A percentile compares a stretch with the other conserved stretches of the same genome.
Conservation (phyloP, 2,888 invertebrate species). For the Lycia hirtaria region DNA sequence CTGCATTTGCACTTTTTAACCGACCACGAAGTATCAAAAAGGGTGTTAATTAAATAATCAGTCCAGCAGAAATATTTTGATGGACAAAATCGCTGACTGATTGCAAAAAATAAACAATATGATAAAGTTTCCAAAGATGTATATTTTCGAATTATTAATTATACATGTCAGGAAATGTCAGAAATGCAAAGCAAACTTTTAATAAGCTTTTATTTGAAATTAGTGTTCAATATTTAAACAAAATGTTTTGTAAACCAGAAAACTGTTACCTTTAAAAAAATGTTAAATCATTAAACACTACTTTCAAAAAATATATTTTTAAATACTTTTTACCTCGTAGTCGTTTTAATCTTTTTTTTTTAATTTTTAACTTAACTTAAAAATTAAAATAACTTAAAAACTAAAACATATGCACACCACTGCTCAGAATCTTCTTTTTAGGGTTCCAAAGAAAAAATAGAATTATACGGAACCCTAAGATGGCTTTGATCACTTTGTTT, state of each 20-base stretch:
- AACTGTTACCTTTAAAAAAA: neutral
- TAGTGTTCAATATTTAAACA: conserved; percentile 9
- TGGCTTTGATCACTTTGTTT: conserved; percentile 54
- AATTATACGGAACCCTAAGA: neutral
- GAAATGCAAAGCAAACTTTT: conserved; percentile 33
- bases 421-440: conserved; percentile 22
- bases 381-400: conserved; percentile 28
- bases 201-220: conserved; percentile 11
- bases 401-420: conserved; percentile 28
- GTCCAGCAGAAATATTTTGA: conserved; percentile 37
- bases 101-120: conserved; percentile 31
- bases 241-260: no score
- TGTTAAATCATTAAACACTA: conserved; percentile 11
- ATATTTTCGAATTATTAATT: conserved; percentile 35
- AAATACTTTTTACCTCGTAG: conserved; percentile 23
- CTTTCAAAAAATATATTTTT: conserved; percentile 13
- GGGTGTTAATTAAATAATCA: conserved; percentile 14
- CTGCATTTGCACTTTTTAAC: conserved; percentile 39
- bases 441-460: neutral
- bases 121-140: conserved; percentile 33
- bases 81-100: conserved; percentile 39
- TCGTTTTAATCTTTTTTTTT: conserved; percentile 23
- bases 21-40: conserved; percentile 39
- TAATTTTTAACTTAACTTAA: no score
- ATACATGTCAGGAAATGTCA: conserved; percentile 34